Base-by-base conservation (phyloP, 2,797 vertebrate genomes). In the Hydrocynus forskahlii region DNA sequence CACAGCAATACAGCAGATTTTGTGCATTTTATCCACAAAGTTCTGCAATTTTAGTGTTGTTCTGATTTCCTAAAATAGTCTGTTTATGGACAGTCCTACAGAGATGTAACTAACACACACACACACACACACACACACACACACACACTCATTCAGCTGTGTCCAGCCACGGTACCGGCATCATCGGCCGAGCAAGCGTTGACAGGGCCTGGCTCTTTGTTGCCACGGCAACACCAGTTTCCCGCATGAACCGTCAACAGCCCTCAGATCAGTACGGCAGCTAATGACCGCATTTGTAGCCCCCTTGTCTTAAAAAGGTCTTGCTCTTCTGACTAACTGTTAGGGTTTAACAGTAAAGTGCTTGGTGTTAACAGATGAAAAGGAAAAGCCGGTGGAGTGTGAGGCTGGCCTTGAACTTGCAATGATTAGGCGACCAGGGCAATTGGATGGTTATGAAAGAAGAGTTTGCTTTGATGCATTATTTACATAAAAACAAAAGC, bases 181-280 rank as follows among this genome's bases (percentile, higher is more conserved):
- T 77, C 59, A 25, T 16, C 43, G 77, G 35, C 50, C 63, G 35
- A 72, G 25, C n/a, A 1, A 78, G 48, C 52, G 16, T 70, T 69
- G 75, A 64, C 60, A 1, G 50, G 81, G 67, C 75, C 60, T 72
- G 67, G 63, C 40, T 1, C 71, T 50, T 1, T 35, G 77, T 82
- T 77, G 79, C 82, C 74, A 84, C 74, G 74, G 70, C 68, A 78
- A 80, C 82, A 81, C 10, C 75, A 35, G 54, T 60, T 71, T 38
- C 48, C 67, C 66, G 68, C 66, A 69, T 13, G 13, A 12, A 7
- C 16, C 45, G 77, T 73, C 75, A 57, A 54, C 72, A 66, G 35
- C 57, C 69, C 73, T 57, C 19, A 17, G 12, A 83, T 63, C 75
- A 52, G 35, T 64, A 38, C 9, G 73, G 50, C 57, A 38, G 5